Evolutionary conservation across 2,888 invertebrate genomes (phyloP).

Genomic region (Isotomurus palustris): DNA sequence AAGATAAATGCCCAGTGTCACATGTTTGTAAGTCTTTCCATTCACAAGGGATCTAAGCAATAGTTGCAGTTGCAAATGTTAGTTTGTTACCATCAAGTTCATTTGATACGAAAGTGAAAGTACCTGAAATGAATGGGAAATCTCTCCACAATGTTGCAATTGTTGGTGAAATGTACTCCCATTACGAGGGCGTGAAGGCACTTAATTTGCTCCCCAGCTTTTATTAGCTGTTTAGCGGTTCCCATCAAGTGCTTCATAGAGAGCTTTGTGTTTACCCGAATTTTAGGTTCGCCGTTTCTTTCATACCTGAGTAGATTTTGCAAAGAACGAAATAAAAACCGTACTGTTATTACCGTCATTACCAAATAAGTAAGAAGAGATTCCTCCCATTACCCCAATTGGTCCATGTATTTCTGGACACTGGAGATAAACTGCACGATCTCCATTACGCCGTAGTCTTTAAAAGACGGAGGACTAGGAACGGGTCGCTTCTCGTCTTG

Average conservation of each 20-base stretch:
- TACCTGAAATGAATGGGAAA: constrained; percentile 46
- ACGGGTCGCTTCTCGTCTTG: no score
- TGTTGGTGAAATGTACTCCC: constrained; percentile 41
- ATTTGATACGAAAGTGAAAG: no score
- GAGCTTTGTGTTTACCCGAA: constrained; percentile 35
- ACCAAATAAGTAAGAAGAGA: neutral
- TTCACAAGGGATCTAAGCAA: constrained; percentile 34
- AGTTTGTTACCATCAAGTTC: no score
- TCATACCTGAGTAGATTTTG: constrained; percentile 30
- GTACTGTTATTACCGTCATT: neutral
- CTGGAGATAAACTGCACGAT: constrained; percentile 31
- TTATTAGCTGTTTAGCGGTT: constrained; percentile 34
- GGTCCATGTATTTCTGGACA: constrained; percentile 39
- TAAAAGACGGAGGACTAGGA: neutral
- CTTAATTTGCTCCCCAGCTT: constrained; percentile 38
- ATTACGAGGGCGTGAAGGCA: constrained; percentile 44
- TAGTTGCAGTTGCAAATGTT: neutral
- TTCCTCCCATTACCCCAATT: constrained; percentile 29
- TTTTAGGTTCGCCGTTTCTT: constrained; percentile 39
- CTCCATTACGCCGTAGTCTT: constrained; percentile 26
- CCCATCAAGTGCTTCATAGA: constrained; percentile 42
- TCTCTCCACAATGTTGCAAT: constrained; percentile 33
- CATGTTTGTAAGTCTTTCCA: constrained; percentile 44
- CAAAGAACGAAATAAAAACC: neutral
- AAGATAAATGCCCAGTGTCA: constrained; percentile 42